Percentiles rank a stretch among this genome's conserved stretches.
Evolutionary conservation across 1,140 invertebrate genomes (phyloP).

Genomic region (Nasonia giraulti): DNA sequence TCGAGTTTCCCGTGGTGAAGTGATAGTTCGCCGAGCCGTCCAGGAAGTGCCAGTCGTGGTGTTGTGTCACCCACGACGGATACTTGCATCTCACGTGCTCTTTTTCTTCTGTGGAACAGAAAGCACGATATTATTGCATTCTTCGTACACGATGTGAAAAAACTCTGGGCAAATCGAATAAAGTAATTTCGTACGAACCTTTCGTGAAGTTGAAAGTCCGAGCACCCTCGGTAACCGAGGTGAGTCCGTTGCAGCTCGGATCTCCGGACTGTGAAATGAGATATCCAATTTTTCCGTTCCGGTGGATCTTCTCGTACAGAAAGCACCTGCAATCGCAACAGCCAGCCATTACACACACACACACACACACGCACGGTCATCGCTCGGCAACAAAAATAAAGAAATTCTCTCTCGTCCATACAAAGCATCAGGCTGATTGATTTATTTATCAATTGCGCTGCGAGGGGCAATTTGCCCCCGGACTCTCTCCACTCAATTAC

Average conservation of each 20-base stretch:
- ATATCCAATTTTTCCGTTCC: slow-evolving; percentile 70
- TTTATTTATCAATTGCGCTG: slow-evolving; percentile 62
- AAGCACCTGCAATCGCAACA: slow-evolving; percentile 76
- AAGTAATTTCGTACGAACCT: slow-evolving; percentile 67
- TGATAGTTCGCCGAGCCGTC: slow-evolving; percentile 75
- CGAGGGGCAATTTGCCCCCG: slow-evolving; percentile 30
- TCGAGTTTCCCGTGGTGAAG: slow-evolving; percentile 75
- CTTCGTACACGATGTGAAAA: too few relatives aligned
- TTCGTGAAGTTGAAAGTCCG: slow-evolving; percentile 77
- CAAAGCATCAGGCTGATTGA: slow-evolving; percentile 55
- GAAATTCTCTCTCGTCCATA: not conserved
- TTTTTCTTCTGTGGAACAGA: slow-evolving; percentile 65
- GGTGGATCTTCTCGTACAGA: slow-evolving; percentile 75
- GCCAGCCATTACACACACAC: not conserved
- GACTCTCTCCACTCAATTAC: slow-evolving; percentile 27
- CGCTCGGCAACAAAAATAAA: not conserved
- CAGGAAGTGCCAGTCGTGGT: slow-evolving; percentile 77
- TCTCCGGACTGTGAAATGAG: slow-evolving; percentile 78
- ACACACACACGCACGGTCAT: too few relatives aligned
- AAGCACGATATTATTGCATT: too few relatives aligned
- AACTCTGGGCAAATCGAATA: not conserved
- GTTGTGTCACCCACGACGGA: slow-evolving; percentile 76
- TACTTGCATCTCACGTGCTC: slow-evolving; percentile 75
- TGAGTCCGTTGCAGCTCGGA: slow-evolving; percentile 78
- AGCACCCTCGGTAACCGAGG: slow-evolving; percentile 77